Conservation (phyloP, 2,113 vertebrate genomes). For the Rhabdornis inornatus region DNA sequence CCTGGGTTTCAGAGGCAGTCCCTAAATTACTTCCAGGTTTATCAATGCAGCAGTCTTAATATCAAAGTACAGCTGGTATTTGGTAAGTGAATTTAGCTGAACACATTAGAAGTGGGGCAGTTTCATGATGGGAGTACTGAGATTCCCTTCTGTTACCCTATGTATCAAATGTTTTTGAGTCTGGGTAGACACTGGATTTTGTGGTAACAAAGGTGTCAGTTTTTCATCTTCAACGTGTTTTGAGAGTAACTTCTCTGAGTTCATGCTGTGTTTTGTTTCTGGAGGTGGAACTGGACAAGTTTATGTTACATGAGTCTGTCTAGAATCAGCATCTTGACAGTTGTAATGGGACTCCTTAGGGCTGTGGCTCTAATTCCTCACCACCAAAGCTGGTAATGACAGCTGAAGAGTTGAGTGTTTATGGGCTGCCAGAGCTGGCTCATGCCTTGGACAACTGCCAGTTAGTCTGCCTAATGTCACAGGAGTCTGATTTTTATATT, state of each 20-base stretch:
- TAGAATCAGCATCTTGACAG: not conserved
- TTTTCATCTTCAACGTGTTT: not conserved
- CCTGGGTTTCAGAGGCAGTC: not conserved
- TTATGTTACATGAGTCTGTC: not conserved
- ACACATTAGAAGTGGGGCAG: not conserved
- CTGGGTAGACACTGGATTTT: not conserved
- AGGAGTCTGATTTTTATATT: not conserved
- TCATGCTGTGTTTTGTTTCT: not conserved
- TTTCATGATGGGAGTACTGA: not conserved
- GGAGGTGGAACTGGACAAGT: not conserved
- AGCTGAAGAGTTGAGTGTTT: not conserved
- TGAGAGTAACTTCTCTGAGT: not conserved
- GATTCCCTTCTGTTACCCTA: not conserved
- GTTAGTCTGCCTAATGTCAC: not conserved
- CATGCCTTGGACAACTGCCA: not conserved
- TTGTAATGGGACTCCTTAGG: not conserved
- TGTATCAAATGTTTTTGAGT: not conserved
- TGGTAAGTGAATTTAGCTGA: not conserved
- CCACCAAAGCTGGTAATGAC: not conserved
- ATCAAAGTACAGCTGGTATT: not conserved
- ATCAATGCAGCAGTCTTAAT: not conserved
- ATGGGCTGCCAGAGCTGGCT: not conserved
- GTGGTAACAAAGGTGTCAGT: not conserved
- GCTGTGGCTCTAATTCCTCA: not conserved
- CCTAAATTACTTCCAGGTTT: not conserved